phyloP scores from a whole-genome alignment of 1,140 invertebrate genomes.

The Eurosta solidaginis region DNA sequence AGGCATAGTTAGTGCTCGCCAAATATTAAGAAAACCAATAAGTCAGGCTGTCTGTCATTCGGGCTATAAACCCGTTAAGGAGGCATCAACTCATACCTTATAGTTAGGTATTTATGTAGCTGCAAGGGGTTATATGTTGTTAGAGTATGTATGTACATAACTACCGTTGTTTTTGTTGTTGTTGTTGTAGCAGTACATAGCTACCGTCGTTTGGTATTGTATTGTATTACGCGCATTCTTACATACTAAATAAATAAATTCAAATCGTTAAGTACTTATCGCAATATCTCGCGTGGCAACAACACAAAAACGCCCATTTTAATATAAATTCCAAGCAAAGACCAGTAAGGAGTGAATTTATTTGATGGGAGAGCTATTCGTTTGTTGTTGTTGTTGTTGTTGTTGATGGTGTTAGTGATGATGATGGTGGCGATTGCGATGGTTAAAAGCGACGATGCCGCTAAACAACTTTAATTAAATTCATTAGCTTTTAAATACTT shows the following conservation, averaged over 20 bases:
- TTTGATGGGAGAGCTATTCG: background rate
- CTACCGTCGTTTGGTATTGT: background rate
- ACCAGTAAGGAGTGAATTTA: background rate
- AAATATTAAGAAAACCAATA: background rate
- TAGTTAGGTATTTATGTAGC: background rate
- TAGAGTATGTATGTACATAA: too few species aligned
- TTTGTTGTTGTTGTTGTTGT: background rate
- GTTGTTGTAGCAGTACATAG: too few species aligned
- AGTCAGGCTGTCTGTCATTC: background rate
- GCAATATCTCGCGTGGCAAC: background rate
- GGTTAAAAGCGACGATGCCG: constrained; percentile 18
- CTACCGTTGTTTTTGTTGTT: too few species aligned
- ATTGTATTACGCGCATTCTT: background rate
- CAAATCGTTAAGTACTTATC: constrained; percentile 27
- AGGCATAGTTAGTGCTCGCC: background rate
- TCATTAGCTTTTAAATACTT: constrained; percentile 32
- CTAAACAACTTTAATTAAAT: constrained; percentile 31
- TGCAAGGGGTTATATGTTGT: too few species aligned
- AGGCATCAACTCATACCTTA: background rate
- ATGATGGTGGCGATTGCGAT: background rate
- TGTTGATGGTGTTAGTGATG: background rate
- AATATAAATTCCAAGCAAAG: constrained; percentile 10
- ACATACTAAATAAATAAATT: constrained; percentile 17
- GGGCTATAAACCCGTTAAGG: background rate
- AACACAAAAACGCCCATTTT: background rate